Conservation (phyloP, 1,140 invertebrate genomes). For the Phymastichus coffea region DNA sequence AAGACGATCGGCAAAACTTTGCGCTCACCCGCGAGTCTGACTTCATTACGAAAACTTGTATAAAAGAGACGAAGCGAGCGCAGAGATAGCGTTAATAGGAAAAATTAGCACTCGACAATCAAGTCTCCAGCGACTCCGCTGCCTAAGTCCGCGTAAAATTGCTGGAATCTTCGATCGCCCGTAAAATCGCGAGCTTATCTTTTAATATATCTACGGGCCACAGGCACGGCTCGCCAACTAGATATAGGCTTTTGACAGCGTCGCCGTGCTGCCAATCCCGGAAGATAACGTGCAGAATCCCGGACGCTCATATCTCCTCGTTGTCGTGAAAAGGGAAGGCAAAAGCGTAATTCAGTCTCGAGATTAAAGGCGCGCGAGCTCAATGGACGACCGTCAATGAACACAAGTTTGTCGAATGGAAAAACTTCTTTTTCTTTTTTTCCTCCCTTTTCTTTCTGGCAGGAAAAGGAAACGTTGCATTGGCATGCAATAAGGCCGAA, state of each 20-base stretch:
- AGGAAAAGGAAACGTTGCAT: neutral
- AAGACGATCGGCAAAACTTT: too few relatives aligned
- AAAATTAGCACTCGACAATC: too few relatives aligned
- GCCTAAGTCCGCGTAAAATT: neutral
- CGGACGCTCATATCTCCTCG: constrained; percentile 6
- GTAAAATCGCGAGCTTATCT: constrained; percentile 16
- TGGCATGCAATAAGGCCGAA: neutral
- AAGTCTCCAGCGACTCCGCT: too few relatives aligned
- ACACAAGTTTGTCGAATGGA: too few relatives aligned
- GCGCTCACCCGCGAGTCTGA: too few relatives aligned
- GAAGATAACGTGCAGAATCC: neutral
- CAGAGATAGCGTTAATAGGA: too few relatives aligned
- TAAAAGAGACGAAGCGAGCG: too few relatives aligned
- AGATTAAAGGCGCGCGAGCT: constrained; percentile 21
- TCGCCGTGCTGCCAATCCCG: too few relatives aligned
- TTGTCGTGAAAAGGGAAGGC: constrained; percentile 8
- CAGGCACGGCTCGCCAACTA: too few relatives aligned
- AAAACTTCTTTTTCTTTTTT: neutral
- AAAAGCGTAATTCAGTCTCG: constrained; percentile 23
- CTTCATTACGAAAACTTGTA: too few relatives aligned
- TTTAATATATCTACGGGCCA: constrained; percentile 29
- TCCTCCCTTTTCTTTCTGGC: neutral
- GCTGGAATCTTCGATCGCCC: neutral
- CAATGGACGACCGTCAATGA: neutral
- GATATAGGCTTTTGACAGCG: too few relatives aligned